phyloP scores from a whole-genome alignment of 2,888 invertebrate genomes.

The Clitarchus hookeri region DNA sequence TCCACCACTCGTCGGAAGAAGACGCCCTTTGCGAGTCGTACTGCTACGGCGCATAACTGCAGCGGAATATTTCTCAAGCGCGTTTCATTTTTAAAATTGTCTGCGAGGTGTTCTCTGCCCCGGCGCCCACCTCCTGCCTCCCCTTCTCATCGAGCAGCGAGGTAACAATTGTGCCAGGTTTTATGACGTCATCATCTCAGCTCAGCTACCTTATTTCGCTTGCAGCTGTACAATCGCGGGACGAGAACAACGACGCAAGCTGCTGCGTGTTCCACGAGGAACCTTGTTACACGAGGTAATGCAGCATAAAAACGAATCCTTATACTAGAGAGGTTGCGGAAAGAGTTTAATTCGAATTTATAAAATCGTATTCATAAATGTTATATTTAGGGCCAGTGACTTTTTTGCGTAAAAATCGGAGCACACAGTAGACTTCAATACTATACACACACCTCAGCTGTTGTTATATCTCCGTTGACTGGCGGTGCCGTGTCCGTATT shows the following conservation, averaged over 20 bases:
- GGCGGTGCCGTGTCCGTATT: too few species aligned
- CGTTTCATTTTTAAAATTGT: slow-evolving; percentile 21
- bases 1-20: not conserved
- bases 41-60: slow-evolving; percentile 16
- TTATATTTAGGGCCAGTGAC: too few species aligned
- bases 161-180: slow-evolving; percentile 31
- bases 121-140: not conserved
- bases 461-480: too few species aligned
- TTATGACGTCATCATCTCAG: slow-evolving; percentile 40
- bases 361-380: too few species aligned
- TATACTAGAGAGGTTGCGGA: too few species aligned
- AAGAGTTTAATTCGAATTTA: too few species aligned
- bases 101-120: not conserved
- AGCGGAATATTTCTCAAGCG: slow-evolving; percentile 20
- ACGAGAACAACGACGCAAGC: not conserved
- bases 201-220: slow-evolving; percentile 27
- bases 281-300: too few species aligned
- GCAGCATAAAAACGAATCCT: too few species aligned
- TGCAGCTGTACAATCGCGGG: not conserved
- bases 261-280: not conserved
- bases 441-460: too few species aligned
- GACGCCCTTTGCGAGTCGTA: not conserved
- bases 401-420: too few species aligned
- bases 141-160: not conserved
- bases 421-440: too few species aligned